A percentile compares a stretch with the other conserved stretches of the same genome.
These are phyloP conservation scores for Halesus radiatus DNA, from an alignment of 1,140 invertebrate species.

Conservation along the genomic window DNA sequence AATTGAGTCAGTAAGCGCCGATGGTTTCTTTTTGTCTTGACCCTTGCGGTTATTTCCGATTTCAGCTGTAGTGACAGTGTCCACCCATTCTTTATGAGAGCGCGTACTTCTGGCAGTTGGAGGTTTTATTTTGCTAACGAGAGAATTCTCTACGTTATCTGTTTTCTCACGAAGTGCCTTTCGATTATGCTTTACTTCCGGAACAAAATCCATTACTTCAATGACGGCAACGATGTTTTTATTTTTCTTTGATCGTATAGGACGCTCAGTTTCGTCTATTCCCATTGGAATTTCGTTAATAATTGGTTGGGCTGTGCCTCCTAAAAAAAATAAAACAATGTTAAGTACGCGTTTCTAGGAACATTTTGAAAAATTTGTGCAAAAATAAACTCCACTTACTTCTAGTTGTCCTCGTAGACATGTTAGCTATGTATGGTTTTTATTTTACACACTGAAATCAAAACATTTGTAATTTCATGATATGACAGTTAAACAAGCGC, in stretches of 20 bases:
- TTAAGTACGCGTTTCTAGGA: background rate
- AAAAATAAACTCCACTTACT: constrained; percentile 17
- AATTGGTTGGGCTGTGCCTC: background rate
- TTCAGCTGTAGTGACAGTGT: background rate
- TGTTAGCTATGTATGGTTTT: background rate
- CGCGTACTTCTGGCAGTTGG: constrained; percentile 5
- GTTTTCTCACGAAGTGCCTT: constrained; percentile 3
- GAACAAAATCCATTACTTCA: background rate
- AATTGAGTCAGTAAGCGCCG: background rate
- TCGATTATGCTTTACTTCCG: background rate
- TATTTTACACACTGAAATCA: background rate
- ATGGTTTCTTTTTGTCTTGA: background rate
- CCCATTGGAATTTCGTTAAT: background rate
- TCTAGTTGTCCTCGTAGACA: constrained; percentile 36
- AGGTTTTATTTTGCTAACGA: background rate
- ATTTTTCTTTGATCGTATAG: background rate
- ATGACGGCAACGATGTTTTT: background rate
- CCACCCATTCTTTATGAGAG: constrained; percentile 3
- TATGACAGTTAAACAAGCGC: constrained; percentile 6
- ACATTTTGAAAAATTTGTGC: background rate
- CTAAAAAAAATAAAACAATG: constrained; percentile 24
- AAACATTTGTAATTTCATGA: background rate
- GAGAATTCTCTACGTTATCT: background rate
- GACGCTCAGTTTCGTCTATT: background rate
- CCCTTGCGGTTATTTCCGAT: background rate